Conservation (phyloP, 1,140 invertebrate species). For the Dufourea novaeangliae region DNA sequence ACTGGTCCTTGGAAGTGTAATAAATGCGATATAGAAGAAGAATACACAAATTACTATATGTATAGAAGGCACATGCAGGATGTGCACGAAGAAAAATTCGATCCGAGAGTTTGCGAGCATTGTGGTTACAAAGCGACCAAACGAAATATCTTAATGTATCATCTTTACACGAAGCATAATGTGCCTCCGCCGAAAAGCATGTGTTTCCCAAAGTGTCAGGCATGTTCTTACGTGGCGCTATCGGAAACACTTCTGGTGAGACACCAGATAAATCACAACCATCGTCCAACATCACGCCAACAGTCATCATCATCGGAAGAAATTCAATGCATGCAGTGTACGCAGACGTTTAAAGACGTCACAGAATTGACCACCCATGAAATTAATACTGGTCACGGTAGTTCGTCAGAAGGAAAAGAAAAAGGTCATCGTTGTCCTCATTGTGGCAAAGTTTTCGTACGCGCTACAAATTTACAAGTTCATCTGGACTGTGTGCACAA, state of each 20-base stretch:
- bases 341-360: constrained; percentile 69
- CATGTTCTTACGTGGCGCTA: constrained; percentile 88
- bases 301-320: constrained; percentile 55
- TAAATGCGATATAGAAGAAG: constrained; percentile 83
- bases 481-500: constrained; percentile 76
- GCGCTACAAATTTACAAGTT: constrained; percentile 73
- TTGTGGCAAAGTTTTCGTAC: constrained; percentile 75
- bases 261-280: constrained; percentile 84
- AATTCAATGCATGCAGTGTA: constrained; percentile 72
- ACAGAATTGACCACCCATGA: constrained; percentile 73
- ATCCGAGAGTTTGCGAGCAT: constrained; percentile 90
- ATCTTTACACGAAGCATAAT: constrained; percentile 91
- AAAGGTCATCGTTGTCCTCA: constrained; percentile 74
- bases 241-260: constrained; percentile 85
- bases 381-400: constrained; percentile 72
- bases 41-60: constrained; percentile 88
- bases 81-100: constrained; percentile 90
- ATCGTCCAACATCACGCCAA: constrained; percentile 64
- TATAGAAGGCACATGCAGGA: constrained; percentile 91
- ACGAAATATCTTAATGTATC: constrained; percentile 89
- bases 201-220: constrained; percentile 88
- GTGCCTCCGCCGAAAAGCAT: constrained; percentile 87
- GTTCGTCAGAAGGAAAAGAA: constrained; percentile 62
- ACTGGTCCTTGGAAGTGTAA: constrained; percentile 80
- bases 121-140: constrained; percentile 90